A percentile compares a stretch with the other conserved stretches of the same genome.
phyloP scores from a whole-genome alignment of 2,797 vertebrate genomes.

The Hemitrygon akajei region DNA sequence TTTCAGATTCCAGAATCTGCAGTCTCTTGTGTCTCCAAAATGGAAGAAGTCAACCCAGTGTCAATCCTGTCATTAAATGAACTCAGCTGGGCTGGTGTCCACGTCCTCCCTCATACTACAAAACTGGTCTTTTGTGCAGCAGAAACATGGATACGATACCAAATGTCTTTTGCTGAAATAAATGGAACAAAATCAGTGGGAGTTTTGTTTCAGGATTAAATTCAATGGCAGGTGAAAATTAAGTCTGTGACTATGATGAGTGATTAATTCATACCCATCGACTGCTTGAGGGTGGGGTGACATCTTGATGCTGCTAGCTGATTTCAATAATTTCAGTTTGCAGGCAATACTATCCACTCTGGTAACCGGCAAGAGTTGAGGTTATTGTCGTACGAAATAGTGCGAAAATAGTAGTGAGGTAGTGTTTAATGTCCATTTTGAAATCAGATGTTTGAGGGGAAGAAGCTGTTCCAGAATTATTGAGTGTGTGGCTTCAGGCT shows the following conservation, averaged over 20 bases:
- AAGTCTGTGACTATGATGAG: neutral
- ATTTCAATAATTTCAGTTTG: too few relatives aligned
- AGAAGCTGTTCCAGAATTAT: too few relatives aligned
- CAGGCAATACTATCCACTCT: too few relatives aligned
- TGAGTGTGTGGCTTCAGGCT: too few relatives aligned
- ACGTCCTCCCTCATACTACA: neutral
- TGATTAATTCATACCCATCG: neutral
- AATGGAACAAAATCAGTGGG: neutral
- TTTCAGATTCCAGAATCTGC: too few relatives aligned
- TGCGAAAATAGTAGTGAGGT: too few relatives aligned
- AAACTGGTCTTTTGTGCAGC: neutral
- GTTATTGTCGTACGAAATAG: too few relatives aligned
- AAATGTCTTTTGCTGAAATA: neutral
- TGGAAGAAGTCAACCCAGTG: neutral
- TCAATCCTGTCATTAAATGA: neutral
- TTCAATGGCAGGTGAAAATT: neutral
- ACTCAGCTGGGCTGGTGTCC: neutral
- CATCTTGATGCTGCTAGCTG: too few relatives aligned
- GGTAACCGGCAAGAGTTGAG: too few relatives aligned
- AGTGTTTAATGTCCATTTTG: too few relatives aligned
- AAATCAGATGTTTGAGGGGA: too few relatives aligned
- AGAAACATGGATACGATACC: neutral
- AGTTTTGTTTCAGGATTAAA: neutral
- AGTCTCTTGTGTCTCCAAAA: neutral
- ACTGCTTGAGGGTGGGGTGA: too few relatives aligned